Evolutionary conservation across 2,888 invertebrate species (phyloP), one percentile per base, ranked within the genome.

Genomic region (Mantis religiosa): DNA sequence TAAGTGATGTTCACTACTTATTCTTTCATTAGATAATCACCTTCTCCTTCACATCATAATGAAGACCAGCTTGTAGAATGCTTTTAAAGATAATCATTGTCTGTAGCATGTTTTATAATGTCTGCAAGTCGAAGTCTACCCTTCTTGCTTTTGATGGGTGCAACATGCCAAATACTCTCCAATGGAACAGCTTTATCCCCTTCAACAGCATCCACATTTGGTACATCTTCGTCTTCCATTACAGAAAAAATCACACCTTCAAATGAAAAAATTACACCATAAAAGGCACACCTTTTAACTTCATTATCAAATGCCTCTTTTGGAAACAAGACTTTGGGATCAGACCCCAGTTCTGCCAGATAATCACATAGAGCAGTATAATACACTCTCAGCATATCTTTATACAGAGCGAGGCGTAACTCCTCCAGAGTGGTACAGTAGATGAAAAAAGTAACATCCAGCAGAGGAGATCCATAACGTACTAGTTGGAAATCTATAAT

Each of bases 401-500:
- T 94, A 92, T 95, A 97, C 91, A 95, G 93, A 47, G 94, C 90
- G n/a, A 94, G 92, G 8, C 96, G 93, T 54, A 96, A 91, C 27
- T 94, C 92, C 91, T 95, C 93, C 30, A 94, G 94, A 9, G 86
- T 88, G 71, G 86, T 83, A 6, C 88, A 88, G 41, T 88, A 89
- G 25, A 89, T 27, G 34, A 86, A 89, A 27, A 89, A 89, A 12
- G 89, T 83, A 12, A 89, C 30, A 41, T 89, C 89, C 15, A 54
- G 89, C 88, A 91, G 28, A 71, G 87, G 87, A 81, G 89, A 88
- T 8, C 85, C 86, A 90, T 91, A 93, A 92, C 95, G 94, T 0
- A 95, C 92, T 84, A 97, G 91, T 92, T 97, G 97, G 91, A 96
- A 97, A 91, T 97, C 97, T 81, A 97, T 95, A 89, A 97, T 93